Conservation (phyloP, 2,797 vertebrate genomes). For the Pempheris klunzingeri region DNA sequence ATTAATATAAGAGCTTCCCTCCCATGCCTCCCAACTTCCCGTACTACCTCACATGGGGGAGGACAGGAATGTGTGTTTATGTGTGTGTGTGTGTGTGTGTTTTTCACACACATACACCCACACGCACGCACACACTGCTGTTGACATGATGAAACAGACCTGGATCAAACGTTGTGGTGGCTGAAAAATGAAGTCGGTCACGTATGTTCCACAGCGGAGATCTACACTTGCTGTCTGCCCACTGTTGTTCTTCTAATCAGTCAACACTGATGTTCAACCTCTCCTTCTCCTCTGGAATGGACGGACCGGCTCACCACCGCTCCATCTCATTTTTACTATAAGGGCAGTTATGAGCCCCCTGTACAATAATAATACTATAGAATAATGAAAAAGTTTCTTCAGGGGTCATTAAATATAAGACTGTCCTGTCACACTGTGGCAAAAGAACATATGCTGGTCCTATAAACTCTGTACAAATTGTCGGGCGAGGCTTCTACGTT, state of each 20-base stretch:
- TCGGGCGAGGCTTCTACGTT: neutral
- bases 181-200: constrained; percentile 69
- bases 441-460: neutral
- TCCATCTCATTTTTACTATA: constrained; percentile 10
- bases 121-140: constrained; percentile 35
- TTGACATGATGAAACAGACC: constrained; percentile 74
- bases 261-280: constrained; percentile 69
- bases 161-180: constrained; percentile 63
- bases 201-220: constrained; percentile 64
- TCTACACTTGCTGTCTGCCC: constrained; percentile 61
- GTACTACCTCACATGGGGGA: constrained; percentile 65
- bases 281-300: constrained; percentile 53
- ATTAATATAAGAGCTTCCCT: constrained; percentile 92
- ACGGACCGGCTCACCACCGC: constrained; percentile 20
- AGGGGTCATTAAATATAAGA: constrained; percentile 14
- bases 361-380: too few relatives aligned
- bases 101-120: constrained; percentile 20
- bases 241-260: constrained; percentile 72
- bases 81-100: constrained; percentile 61
- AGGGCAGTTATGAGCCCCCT: neutral
- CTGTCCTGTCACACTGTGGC: constrained; percentile 7
- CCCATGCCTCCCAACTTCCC: constrained; percentile 75
- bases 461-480: neutral
- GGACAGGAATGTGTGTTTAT: constrained; percentile 68
- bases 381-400: neutral